These are phyloP conservation scores for Phasia obesa DNA, from an alignment of 2,888 invertebrate species.

Conservation along the genomic window DNA sequence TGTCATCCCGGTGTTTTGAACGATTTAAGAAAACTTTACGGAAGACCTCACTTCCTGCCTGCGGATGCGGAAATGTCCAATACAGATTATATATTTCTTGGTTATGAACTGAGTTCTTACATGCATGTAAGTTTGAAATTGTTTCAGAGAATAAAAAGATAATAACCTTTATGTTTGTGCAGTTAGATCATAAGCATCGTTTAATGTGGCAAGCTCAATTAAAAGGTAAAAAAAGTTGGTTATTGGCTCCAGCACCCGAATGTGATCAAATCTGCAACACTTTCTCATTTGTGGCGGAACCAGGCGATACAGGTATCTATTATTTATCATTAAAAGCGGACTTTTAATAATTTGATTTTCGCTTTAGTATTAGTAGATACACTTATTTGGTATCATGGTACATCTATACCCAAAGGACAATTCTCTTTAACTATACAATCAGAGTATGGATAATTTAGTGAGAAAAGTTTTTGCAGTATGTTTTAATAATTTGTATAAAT, in stretches of 20 bases:
- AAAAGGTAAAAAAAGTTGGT: slow-evolving; percentile 93
- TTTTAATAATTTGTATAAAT: no score
- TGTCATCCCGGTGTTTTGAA: slow-evolving; percentile 91
- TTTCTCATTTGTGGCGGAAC: slow-evolving; percentile 90
- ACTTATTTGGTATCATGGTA: slow-evolving; percentile 95
- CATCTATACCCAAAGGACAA: slow-evolving; percentile 90
- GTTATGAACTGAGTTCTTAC: slow-evolving; percentile 93
- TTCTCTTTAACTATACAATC: slow-evolving; percentile 95
- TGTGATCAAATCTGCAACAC: slow-evolving; percentile 90
- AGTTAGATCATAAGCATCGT: slow-evolving; percentile 95
- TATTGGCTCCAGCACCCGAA: slow-evolving; percentile 92
- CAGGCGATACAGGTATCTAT: slow-evolving; percentile 91
- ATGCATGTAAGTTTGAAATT: slow-evolving; percentile 89
- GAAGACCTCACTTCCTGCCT: slow-evolving; percentile 92
- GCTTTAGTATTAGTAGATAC: slow-evolving; percentile 91
- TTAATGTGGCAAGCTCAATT: slow-evolving; percentile 97
- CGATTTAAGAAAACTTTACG: slow-evolving; percentile 89
- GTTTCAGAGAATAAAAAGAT: background rate
- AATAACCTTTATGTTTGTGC: slow-evolving; percentile 71
- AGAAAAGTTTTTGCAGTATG: background rate
- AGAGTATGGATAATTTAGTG: slow-evolving; percentile 89
- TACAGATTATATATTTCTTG: slow-evolving; percentile 95
- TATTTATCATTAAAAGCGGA: background rate
- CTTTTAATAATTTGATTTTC: background rate
- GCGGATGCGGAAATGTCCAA: slow-evolving; percentile 93